phyloP scores from a whole-genome alignment of 2,888 invertebrate species.

The Andricus quercusramuli region DNA sequence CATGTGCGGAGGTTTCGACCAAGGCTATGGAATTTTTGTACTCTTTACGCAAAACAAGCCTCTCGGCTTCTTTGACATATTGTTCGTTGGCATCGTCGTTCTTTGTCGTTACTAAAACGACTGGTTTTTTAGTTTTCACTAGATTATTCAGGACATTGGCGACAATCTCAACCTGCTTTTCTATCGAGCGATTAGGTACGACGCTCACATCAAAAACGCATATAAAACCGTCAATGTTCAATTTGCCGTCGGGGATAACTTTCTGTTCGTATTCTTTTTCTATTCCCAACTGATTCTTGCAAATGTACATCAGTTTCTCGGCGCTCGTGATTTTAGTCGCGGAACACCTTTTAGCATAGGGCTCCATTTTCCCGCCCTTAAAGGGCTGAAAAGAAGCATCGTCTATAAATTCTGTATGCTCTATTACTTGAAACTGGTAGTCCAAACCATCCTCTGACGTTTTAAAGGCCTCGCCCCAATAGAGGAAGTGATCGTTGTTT shows the following conservation, averaged over 20 bases:
- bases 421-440: slow-evolving; percentile 95
- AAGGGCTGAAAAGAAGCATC: slow-evolving; percentile 99
- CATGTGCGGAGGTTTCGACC: slow-evolving; percentile 96
- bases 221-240: slow-evolving; percentile 96
- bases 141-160: slow-evolving; percentile 91
- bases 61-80: slow-evolving; percentile 93
- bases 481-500: slow-evolving; percentile 99
- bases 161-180: slow-evolving; percentile 93
- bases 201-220: slow-evolving; percentile 97
- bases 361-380: slow-evolving; percentile 97
- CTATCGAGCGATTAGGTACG: slow-evolving; percentile 93
- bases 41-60: slow-evolving; percentile 92
- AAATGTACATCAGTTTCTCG: slow-evolving; percentile 99
- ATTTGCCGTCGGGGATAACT: slow-evolving; percentile 94
- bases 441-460: slow-evolving; percentile 94
- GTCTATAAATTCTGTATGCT: slow-evolving; percentile 99
- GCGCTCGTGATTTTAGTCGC: slow-evolving; percentile 95
- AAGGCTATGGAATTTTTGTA: slow-evolving; percentile 93
- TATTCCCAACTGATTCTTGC: slow-evolving; percentile 98
- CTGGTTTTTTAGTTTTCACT: slow-evolving; percentile 95
- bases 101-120: slow-evolving; percentile 96
- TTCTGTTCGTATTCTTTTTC: slow-evolving; percentile 98
- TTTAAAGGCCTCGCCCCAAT: slow-evolving; percentile 97
- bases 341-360: slow-evolving; percentile 95
- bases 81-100: slow-evolving; percentile 95